phyloP scores from a whole-genome alignment of 2,113 vertebrate species.

The Turdus rufiventris region DNA sequence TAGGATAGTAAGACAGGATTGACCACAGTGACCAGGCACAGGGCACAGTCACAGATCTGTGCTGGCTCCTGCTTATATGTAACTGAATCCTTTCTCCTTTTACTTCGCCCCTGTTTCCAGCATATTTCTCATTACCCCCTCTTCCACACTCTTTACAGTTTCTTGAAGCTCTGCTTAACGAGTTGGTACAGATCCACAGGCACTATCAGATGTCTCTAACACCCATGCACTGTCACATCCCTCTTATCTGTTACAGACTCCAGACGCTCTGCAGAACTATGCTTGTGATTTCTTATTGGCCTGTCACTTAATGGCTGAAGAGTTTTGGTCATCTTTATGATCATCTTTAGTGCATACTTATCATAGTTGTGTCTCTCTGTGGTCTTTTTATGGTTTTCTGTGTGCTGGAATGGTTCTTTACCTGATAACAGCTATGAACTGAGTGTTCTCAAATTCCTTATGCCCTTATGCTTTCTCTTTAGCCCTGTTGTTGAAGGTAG shows the following conservation, averaged over 20 bases:
- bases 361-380: background rate
- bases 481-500: accelerated
- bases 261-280: background rate
- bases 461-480: background rate
- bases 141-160: background rate
- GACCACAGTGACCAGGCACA: background rate
- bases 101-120: background rate
- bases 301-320: background rate
- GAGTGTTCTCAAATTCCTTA: background rate
- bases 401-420: background rate
- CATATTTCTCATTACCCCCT: background rate
- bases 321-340: background rate
- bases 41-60: background rate
- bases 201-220: accelerated
- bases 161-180: background rate
- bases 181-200: background rate
- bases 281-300: background rate
- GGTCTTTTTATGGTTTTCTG: background rate
- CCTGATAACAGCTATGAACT: background rate
- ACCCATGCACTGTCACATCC: accelerated
- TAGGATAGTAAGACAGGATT: background rate
- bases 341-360: background rate
- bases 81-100: background rate
- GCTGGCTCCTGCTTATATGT: accelerated
- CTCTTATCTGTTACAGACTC: background rate